A percentile compares a stretch with the other conserved stretches of the same genome.
phyloP scores from a whole-genome alignment of 2,888 invertebrate genomes.

The Microplitis manilae region DNA sequence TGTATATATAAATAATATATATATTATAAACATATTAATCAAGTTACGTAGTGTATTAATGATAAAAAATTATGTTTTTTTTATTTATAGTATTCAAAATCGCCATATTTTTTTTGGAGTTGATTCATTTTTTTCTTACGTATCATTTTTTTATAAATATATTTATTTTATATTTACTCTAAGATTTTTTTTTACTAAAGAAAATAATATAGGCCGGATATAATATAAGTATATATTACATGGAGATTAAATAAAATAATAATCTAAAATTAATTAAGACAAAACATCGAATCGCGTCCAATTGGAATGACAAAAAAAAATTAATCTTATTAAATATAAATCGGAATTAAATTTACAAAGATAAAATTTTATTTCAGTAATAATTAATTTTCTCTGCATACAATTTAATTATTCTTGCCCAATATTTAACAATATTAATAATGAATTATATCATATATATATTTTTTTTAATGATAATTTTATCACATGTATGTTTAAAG shows the following conservation, averaged over 20 bases:
- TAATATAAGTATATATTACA: slow-evolving; percentile 23
- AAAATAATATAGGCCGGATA: slow-evolving; percentile 5
- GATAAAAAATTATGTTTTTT: background rate
- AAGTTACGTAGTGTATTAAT: slow-evolving; percentile 8
- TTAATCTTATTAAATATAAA: background rate
- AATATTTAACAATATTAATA: slow-evolving; percentile 14
- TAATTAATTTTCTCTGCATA: background rate
- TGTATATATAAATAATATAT: slow-evolving; percentile 31
- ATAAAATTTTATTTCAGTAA: too few species aligned
- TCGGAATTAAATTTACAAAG: too few species aligned
- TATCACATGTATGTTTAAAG: background rate
- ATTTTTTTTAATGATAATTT: background rate
- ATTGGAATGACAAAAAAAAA: slow-evolving; percentile 19
- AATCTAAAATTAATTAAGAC: slow-evolving; percentile 21
- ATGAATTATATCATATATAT: background rate
- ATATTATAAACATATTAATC: slow-evolving; percentile 37
- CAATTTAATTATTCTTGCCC: background rate
- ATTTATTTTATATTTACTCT: slow-evolving; percentile 18
- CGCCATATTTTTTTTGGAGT: slow-evolving; percentile 7
- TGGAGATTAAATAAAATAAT: slow-evolving; percentile 28
- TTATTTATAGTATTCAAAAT: background rate
- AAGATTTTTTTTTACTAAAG: background rate
- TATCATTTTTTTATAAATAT: slow-evolving; percentile 19
- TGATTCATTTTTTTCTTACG: slow-evolving; percentile 1
- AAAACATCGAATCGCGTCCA: slow-evolving; percentile 39